These are phyloP conservation scores for Caenorhabditis sp. DNA, from an alignment of 2,888 invertebrate genomes.

Conservation along the genomic window DNA sequence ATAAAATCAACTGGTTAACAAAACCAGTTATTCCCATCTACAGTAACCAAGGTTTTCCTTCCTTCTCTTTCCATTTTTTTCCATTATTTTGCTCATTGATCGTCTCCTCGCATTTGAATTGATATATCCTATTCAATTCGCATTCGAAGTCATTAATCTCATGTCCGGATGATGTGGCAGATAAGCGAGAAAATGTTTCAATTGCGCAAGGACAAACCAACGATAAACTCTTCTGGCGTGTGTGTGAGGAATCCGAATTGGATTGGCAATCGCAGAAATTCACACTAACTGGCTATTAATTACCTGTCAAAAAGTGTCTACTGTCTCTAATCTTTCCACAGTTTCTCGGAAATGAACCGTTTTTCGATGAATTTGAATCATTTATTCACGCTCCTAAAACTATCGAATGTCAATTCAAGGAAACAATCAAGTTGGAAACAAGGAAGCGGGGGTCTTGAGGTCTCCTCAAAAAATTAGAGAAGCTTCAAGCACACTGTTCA, in stretches of 20 bases:
- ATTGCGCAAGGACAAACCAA: conserved; percentile 61
- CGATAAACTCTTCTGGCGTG: conserved; percentile 48
- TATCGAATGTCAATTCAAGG: conserved; percentile 11
- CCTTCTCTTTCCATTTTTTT: conserved; percentile 12
- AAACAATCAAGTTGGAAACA: neutral
- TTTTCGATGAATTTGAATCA: conserved; percentile 31
- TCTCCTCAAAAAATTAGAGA: neutral
- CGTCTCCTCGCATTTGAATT: conserved; percentile 51
- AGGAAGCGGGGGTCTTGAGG: neutral
- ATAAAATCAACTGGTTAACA: neutral
- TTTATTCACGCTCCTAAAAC: conserved; percentile 53
- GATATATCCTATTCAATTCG: conserved; percentile 59
- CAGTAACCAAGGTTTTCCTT: conserved; percentile 20
- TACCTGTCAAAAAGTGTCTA: conserved; percentile 56
- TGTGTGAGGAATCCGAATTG: conserved; percentile 37
- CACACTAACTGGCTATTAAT: conserved; percentile 61
- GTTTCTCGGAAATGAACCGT: conserved; percentile 39
- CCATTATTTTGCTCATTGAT: conserved; percentile 53
- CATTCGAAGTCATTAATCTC: conserved; percentile 56
- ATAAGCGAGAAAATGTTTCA: conserved; percentile 62
- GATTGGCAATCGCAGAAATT: conserved; percentile 54
- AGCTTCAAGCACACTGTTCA: neutral
- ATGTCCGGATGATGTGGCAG: conserved; percentile 58
- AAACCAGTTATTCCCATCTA: conserved; percentile 37
- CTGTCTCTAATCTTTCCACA: conserved; percentile 26